Conservation (phyloP, 2,888 invertebrate genomes). For the Apodemia zela region DNA sequence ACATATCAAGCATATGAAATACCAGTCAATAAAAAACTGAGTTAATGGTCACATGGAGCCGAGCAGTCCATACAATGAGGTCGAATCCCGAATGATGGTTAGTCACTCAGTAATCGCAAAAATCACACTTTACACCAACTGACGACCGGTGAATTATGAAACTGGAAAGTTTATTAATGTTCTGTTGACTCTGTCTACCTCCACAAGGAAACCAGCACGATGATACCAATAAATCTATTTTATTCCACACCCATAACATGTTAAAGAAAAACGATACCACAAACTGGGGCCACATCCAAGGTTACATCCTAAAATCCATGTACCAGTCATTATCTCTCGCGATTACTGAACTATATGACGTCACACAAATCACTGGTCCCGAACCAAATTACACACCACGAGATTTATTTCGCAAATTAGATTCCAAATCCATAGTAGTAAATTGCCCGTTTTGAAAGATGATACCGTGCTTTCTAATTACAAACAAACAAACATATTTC, state of each 20-base stretch:
- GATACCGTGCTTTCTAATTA: slow-evolving; percentile 3
- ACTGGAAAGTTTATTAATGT: too few relatives aligned
- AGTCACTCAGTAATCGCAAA: too few relatives aligned
- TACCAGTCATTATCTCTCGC: slow-evolving; percentile 1
- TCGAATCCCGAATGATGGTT: too few relatives aligned
- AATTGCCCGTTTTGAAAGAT: slow-evolving; percentile 16
- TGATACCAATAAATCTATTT: neutral
- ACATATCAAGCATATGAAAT: too few relatives aligned
- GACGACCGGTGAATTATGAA: too few relatives aligned
- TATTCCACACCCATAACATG: neutral
- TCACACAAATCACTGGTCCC: slow-evolving; percentile 42
- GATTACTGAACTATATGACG: slow-evolving; percentile 33
- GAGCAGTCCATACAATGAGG: too few relatives aligned
- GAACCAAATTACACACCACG: slow-evolving; percentile 40
- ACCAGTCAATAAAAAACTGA: too few relatives aligned
- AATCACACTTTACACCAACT: too few relatives aligned
- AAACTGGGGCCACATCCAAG: neutral
- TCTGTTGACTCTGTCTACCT: too few relatives aligned
- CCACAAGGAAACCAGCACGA: too few relatives aligned
- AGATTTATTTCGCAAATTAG: slow-evolving; percentile 33
- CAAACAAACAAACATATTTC: neutral
- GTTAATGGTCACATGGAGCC: too few relatives aligned
- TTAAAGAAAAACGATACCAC: neutral
- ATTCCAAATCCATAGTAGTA: slow-evolving; percentile 15
- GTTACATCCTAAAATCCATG: slow-evolving; percentile 7